Base-by-base conservation (phyloP, 1,140 invertebrate species). In the Pseudomyrmex cubaensis region DNA sequence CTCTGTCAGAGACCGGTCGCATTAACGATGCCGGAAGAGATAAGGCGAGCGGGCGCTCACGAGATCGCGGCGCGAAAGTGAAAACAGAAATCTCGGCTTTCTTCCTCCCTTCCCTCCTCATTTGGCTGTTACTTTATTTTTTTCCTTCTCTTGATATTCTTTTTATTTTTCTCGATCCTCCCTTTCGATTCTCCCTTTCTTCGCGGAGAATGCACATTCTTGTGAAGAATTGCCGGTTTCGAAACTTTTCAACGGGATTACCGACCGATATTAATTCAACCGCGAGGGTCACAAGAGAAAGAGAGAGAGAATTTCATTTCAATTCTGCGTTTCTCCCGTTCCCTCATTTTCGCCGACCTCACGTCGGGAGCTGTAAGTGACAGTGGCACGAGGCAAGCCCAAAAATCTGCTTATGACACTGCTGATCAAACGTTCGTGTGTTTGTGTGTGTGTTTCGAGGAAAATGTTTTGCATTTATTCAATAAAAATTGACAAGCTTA, bases 181-280 rank as follows among this genome's bases (percentile, higher is more conserved):
- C 13, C 17, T 50, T 9, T 10, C 5, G 2, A 35, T 35, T 35
- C 57, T 12, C 4, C 12, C 54, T 44, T 44, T 20, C 25, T 56
- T 72, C 1, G 9, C 7, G 35, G 5, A 35, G 35, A 35, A 35
- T 35, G 35, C 20, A 5, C 35, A 35, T 35, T 35, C 35, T 35
- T 35, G 35, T 35, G 35, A 35, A 35, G 35, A 35, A 35, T 35
- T 35, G 35, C 35, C 35, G 35, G 35, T 35, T 35, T 35, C 35
- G 35, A 35, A 91, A 90, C 74, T 91, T 90, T 77, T 85, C 75
- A 84, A 72, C 72, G 82, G 86, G 89, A 90, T 90, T 91, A 90
- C 73, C 84, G 62, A 78, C 86, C 86, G 89, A 92, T 90, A 90
- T 92, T 91, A 92, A 92, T 91, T 91, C 90, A 91, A 89, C 86